A percentile compares a stretch with the other conserved stretches of the same genome.
phyloP scores from a whole-genome alignment of 2,797 vertebrate species.

The Esox masquinongy region DNA sequence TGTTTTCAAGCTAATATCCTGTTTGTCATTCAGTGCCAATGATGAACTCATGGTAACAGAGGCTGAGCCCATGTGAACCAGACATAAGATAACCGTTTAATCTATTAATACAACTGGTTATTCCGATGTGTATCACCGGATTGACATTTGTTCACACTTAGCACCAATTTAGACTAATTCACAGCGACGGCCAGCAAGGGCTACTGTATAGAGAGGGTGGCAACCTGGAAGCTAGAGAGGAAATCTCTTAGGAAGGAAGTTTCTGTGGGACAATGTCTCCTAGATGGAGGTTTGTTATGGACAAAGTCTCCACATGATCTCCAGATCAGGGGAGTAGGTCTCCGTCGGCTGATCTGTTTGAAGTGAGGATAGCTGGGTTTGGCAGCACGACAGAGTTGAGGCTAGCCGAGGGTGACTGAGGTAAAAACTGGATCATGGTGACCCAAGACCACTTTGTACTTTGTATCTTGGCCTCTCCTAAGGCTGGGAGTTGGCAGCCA shows the following conservation, averaged over 20 bases:
- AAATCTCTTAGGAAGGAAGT: slow-evolving; percentile 45
- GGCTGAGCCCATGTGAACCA: neutral
- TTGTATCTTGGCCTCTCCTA: no score
- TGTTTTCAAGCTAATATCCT: neutral
- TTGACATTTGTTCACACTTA: neutral
- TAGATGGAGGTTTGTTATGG: no score
- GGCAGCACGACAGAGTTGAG: neutral
- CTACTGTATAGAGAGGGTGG: no score
- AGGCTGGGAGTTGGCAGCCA: no score
- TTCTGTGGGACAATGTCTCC: no score
- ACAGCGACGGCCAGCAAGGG: no score
- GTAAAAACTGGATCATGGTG: slow-evolving; percentile 14
- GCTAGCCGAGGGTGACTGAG: slow-evolving; percentile 3
- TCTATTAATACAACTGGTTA: neutral
- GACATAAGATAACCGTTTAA: neutral
- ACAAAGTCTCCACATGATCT: neutral
- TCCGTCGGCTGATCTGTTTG: neutral
- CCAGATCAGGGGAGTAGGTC: neutral
- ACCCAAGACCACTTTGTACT: no score
- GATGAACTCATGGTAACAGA: neutral
- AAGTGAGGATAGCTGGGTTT: neutral
- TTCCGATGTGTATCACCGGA: neutral
- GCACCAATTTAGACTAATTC: neutral
- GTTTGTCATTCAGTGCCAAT: neutral
- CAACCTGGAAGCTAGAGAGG: slow-evolving; percentile 93